phyloP scores from a whole-genome alignment of 2,113 vertebrate species.

The Eleginops maclovinus region DNA sequence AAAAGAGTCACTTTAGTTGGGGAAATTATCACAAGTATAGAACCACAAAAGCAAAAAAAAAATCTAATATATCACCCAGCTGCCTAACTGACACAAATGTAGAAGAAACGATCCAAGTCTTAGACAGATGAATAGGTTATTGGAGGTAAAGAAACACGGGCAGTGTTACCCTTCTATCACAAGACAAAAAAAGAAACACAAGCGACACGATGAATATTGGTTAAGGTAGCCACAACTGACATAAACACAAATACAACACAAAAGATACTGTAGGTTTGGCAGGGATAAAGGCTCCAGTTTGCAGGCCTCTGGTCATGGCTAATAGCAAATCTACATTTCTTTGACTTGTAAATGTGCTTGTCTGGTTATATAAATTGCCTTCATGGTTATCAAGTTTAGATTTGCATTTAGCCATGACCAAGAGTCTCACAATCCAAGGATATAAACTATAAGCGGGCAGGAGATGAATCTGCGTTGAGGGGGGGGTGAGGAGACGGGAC shows the following conservation, averaged over 20 bases:
- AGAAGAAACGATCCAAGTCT: constrained; percentile 17
- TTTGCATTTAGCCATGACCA: constrained; percentile 62
- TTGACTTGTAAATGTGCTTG: constrained; percentile 1
- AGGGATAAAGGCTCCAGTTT: constrained; percentile 29
- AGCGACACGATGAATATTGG: constrained; percentile 48
- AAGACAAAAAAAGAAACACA: constrained; percentile 30
- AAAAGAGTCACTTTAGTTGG: too few relatives aligned
- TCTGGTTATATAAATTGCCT: background rate
- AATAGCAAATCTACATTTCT: constrained; percentile 28
- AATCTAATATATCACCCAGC: constrained; percentile 28
- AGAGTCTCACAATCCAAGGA: constrained; percentile 41
- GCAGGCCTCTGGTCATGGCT: constrained; percentile 50
- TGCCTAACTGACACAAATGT: constrained; percentile 42
- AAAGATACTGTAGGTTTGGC: constrained; percentile 28
- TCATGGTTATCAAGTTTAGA: constrained; percentile 5
- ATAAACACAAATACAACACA: constrained; percentile 51
- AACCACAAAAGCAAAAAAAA: constrained; percentile 6
- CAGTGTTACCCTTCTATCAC: constrained; percentile 31
- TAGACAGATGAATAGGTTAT: constrained; percentile 27
- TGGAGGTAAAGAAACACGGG: constrained; percentile 24
- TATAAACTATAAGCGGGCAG: constrained; percentile 30
- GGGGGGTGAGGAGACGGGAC: constrained; percentile 82
- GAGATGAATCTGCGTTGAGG: constrained; percentile 45
- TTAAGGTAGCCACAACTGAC: too few relatives aligned
- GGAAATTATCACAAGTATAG: background rate